Percentiles rank a stretch among this genome's conserved stretches.
These are phyloP conservation scores for Synanthedon myopaeformis DNA, from an alignment of 2,888 invertebrate species.

Conservation along the genomic window DNA sequence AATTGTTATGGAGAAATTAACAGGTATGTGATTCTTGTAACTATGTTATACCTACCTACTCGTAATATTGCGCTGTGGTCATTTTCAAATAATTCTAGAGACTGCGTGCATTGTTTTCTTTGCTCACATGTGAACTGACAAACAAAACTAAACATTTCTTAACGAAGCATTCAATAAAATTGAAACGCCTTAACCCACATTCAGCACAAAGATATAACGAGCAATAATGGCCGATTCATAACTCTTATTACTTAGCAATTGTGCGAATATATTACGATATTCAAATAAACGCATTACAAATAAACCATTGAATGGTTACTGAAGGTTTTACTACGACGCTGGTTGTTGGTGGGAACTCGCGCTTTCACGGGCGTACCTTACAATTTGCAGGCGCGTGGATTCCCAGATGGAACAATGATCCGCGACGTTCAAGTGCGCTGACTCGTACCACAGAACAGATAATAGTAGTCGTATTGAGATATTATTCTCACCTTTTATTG, in stretches of 20 bases:
- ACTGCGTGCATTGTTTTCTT: neutral
- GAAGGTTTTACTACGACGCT: slow-evolving; percentile 21
- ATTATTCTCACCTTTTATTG: too few species aligned
- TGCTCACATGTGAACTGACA: neutral
- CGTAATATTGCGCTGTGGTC: too few species aligned
- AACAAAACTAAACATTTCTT: neutral
- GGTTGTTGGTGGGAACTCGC: slow-evolving; percentile 34
- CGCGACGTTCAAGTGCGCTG: slow-evolving; percentile 30
- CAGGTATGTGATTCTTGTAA: too few species aligned
- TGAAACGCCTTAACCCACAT: neutral
- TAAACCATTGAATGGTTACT: slow-evolving; percentile 22
- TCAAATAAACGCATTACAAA: slow-evolving; percentile 6
- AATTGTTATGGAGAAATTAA: too few species aligned
- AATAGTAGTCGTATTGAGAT: too few species aligned
- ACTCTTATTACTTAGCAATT: neutral
- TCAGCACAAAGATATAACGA: neutral
- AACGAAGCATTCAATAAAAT: neutral
- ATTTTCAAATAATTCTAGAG: too few species aligned
- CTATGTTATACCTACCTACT: too few species aligned
- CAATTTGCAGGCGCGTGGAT: slow-evolving; percentile 21
- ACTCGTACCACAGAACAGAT: slow-evolving; percentile 7
- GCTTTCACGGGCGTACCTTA: slow-evolving; percentile 44
- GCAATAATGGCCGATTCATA: neutral
- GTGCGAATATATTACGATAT: neutral
- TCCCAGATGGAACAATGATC: slow-evolving; percentile 55